A percentile compares a stretch with the other conserved stretches of the same genome.
Evolutionary conservation across 2,113 vertebrate species (phyloP).

Genomic region (Aspiorhynchus laticeps): DNA sequence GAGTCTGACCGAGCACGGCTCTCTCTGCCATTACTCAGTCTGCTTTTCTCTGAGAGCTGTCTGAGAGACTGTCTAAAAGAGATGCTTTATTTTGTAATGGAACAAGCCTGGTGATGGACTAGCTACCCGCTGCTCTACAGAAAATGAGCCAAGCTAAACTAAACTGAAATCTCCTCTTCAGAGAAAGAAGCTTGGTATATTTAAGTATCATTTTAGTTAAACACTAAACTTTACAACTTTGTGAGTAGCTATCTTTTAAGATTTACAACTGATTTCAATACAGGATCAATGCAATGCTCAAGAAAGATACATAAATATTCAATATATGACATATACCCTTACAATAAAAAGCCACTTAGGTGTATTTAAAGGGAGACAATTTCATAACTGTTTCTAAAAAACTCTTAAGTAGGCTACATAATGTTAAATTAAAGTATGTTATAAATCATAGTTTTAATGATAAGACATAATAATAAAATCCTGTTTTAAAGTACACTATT

Average conservation of each 20-base stretch:
- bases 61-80: not conserved
- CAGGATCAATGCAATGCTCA: not conserved
- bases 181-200: not conserved
- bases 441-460: too few species aligned
- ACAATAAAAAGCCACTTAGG: not conserved
- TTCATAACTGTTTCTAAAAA: too few species aligned
- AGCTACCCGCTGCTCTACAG: not conserved
- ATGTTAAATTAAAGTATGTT: too few species aligned
- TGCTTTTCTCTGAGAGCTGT: not conserved
- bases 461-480: too few species aligned
- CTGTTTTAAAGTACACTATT: too few species aligned
- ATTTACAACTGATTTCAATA: not conserved
- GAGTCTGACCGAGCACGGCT: not conserved
- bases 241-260: not conserved
- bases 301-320: not conserved
- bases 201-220: not conserved
- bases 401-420: not conserved
- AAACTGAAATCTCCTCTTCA: not conserved
- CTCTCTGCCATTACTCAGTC: conserved; percentile 21
- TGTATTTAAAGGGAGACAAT: too few species aligned
- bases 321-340: not conserved
- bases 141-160: not conserved
- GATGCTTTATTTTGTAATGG: not conserved
- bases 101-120: not conserved
- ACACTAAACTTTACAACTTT: not conserved